Conservation (phyloP, 1,140 invertebrate genomes). For the Aleiodes sp. region DNA sequence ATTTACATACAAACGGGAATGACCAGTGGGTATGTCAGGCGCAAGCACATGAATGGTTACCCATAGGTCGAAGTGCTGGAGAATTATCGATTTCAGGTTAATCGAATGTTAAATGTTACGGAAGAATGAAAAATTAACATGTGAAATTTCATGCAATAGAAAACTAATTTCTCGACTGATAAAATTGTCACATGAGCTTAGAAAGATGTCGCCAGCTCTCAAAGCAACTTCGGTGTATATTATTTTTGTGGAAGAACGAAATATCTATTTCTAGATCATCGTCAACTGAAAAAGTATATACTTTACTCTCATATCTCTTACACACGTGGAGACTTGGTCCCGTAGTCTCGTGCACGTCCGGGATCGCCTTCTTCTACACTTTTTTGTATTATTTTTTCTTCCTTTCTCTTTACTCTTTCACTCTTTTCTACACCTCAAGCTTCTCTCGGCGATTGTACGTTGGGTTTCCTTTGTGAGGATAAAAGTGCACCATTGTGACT, state of each 20-base stretch:
- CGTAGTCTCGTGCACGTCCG: neutral
- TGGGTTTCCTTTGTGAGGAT: neutral
- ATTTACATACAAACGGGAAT: slow-evolving; percentile 7
- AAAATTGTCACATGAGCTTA: neutral
- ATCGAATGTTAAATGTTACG: neutral
- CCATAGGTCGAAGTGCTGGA: slow-evolving; percentile 36
- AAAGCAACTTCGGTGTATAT: neutral
- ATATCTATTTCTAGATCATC: slow-evolving; percentile 19
- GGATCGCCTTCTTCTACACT: neutral
- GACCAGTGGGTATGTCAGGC: slow-evolving; percentile 30
- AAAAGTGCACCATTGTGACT: neutral
- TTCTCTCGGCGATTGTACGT: too few relatives aligned
- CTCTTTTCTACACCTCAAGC: neutral
- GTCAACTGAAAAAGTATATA: neutral
- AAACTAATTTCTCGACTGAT: neutral
- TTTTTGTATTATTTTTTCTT: too few relatives aligned
- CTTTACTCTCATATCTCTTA: neutral
- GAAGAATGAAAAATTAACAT: neutral
- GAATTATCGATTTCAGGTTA: slow-evolving; percentile 47
- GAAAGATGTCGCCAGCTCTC: neutral
- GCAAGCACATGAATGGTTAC: slow-evolving; percentile 20
- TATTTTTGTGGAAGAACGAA: neutral
- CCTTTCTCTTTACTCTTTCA: neutral
- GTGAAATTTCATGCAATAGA: neutral
- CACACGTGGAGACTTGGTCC: neutral